Conservation (phyloP, 2,113 vertebrate genomes). For the Orthochromis indermauri region DNA sequence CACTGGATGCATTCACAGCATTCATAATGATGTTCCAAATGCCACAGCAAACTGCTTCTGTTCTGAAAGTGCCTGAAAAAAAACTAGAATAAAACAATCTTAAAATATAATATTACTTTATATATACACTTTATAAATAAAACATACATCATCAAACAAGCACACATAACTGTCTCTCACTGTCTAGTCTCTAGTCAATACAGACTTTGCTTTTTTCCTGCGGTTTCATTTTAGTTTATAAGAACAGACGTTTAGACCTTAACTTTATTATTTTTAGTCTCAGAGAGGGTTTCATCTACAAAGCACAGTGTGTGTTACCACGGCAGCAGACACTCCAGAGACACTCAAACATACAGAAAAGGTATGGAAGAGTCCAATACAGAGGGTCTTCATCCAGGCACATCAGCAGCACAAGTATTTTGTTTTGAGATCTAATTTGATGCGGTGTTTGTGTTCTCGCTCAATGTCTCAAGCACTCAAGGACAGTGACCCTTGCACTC, state of each 20-base stretch:
- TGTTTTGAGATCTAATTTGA: background rate
- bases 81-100: background rate
- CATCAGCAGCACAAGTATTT: background rate
- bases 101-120: background rate
- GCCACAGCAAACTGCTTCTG: background rate
- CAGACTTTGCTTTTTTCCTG: background rate
- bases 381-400: background rate
- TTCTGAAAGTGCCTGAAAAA: background rate
- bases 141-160: background rate
- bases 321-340: slow-evolving; percentile 50
- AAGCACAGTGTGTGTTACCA: slow-evolving; percentile 32
- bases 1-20: background rate
- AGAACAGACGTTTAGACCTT: background rate
- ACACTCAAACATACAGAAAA: background rate
- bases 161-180: background rate
- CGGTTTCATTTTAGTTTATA: background rate
- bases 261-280: slow-evolving; percentile 32
- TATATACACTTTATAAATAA: background rate
- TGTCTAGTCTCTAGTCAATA: background rate
- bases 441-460: background rate
- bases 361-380: background rate
- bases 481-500: background rate
- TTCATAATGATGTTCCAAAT: background rate
- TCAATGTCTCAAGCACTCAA: background rate
- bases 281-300: background rate